phyloP scores from a whole-genome alignment of 2,888 invertebrate genomes.

The Drosophila anomelani region DNA sequence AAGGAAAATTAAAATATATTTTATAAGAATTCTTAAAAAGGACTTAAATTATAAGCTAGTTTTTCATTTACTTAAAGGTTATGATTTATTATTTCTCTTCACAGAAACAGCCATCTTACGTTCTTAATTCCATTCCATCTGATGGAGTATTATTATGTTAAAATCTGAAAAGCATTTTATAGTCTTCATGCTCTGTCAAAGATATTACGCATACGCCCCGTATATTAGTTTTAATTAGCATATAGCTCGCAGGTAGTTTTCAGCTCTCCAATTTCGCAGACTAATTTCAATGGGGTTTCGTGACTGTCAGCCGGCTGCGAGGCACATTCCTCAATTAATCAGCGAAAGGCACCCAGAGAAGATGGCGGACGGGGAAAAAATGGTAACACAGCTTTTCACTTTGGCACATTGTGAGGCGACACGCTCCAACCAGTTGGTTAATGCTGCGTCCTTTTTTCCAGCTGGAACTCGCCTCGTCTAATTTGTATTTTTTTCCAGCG shows the following conservation, averaged over 20 bases:
- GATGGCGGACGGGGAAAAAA: constrained; percentile 40
- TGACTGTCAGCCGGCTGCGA: constrained; percentile 35
- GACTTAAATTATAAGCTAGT: not conserved
- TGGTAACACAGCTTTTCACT: constrained; percentile 80
- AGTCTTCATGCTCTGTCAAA: too few relatives aligned
- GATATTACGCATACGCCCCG: constrained; percentile 58
- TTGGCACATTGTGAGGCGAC: constrained; percentile 79
- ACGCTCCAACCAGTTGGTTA: constrained; percentile 46
- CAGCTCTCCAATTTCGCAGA: constrained; percentile 15
- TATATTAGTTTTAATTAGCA: constrained; percentile 61
- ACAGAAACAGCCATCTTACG: too few relatives aligned
- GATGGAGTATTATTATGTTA: not conserved
- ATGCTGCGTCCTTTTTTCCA: constrained; percentile 22
- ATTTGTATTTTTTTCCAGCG: constrained; percentile 31
- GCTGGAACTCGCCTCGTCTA: constrained; percentile 19
- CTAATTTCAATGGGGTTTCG: constrained; percentile 14
- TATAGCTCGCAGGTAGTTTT: constrained; percentile 19
- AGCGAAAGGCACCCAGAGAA: constrained; percentile 46
- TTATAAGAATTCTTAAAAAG: not conserved
- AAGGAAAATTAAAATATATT: not conserved
- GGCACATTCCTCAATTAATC: constrained; percentile 75
- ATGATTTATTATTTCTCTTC: too few relatives aligned
- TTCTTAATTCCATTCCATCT: not conserved
- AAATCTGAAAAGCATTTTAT: not conserved
- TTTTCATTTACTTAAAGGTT: not conserved